Evolutionary conservation across 2,797 vertebrate species (phyloP), one percentile per base, ranked within the genome.

Genomic region (Sebastolobus altivelis): DNA sequence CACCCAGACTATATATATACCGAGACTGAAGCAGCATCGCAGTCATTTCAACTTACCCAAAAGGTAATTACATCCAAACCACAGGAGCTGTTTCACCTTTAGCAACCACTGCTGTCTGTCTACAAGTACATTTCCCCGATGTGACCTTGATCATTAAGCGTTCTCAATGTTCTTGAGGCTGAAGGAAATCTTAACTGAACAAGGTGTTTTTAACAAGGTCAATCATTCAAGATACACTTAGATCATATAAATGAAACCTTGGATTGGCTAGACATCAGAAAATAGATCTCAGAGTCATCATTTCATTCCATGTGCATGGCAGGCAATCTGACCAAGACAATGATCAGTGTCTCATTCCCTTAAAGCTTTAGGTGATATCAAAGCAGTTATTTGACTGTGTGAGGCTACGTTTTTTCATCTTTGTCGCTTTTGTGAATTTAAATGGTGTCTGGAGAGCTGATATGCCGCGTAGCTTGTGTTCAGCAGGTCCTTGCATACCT

Each of bases 401-500:
- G 20, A 62, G 43, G 69, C 22, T 40, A 14, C 10, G 69, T 60
- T 22, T 55, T 54, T 80, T 80, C 33, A 49, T 73, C 25, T 72
- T 60, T 60, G 55, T 61, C 61, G 67, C 67, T 46, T 43, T 6
- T 11, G 4, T 20, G 46, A 49, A n/a, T 76, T 66, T 75, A 20
- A 79, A 43, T 25, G 33, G 43, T 56, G 22, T 71, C 27, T 81
- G 16, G 13, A 31, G 58, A 62, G 76, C 71, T 40, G 61, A 13
- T 79, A 56, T 22, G 12, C 56, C 20, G 3, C 38, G 22, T 18
- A 76, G 65, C 65, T 12, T 66, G 35, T 77, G 55, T 43, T 83
- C 60, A 63, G 65, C 38, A 1, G 29, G 11, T 73, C 71, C 61
- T 33, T 66, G 74, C 69, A 75, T 85, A 77, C 61, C 55, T 74